phyloP scores from a whole-genome alignment of 1,140 invertebrate species.

The Megalopta genalis region DNA sequence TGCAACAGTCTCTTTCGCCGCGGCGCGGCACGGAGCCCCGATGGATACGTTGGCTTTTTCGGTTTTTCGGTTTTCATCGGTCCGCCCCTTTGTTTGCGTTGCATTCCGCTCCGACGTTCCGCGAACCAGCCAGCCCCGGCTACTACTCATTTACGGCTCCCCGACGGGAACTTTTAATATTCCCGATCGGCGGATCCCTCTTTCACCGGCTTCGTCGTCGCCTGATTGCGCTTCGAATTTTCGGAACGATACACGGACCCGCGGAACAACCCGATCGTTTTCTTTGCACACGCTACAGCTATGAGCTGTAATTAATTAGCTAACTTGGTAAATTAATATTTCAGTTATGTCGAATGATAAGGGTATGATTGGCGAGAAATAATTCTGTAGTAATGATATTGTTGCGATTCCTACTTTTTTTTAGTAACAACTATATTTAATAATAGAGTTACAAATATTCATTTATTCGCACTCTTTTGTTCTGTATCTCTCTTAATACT shows the following conservation, averaged over 20 bases:
- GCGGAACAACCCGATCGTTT: not conserved
- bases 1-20: not conserved
- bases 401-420: no score
- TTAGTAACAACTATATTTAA: no score
- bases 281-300: no score
- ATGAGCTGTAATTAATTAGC: no score
- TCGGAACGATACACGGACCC: not conserved
- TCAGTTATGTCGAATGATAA: no score
- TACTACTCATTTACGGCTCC: not conserved
- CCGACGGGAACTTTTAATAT: constrained; percentile 23
- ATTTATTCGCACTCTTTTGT: no score
- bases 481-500: no score
- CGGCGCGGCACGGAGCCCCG: no score
- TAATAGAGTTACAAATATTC: no score
- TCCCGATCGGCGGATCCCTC: not conserved
- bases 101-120: not conserved
- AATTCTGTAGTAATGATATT: no score
- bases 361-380: no score
- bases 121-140: not conserved
- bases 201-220: not conserved
- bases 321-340: no score
- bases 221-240: not conserved
- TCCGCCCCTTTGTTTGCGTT: not conserved
- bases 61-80: constrained; percentile 5
- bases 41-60: not conserved